Percentiles rank a stretch among this genome's conserved stretches.
phyloP scores from a whole-genome alignment of 2,888 invertebrate species.

The Argyresthia goedartella region DNA sequence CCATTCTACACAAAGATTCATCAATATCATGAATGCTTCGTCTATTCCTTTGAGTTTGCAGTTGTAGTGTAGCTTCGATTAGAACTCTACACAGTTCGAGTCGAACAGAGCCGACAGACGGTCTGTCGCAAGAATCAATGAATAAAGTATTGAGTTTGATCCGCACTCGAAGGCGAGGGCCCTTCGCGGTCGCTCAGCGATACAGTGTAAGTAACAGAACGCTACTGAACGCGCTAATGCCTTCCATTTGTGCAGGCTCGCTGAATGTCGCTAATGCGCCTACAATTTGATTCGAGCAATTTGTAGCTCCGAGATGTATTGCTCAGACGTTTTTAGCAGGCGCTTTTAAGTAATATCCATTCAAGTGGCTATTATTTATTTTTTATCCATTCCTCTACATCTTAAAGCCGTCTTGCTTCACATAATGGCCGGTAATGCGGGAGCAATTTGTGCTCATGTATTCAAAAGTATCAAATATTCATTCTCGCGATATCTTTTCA shows the following conservation, averaged over 20 bases:
- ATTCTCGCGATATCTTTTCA: no score
- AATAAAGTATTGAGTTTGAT: not conserved
- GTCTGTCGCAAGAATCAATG: not conserved
- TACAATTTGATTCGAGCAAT: slow-evolving; percentile 6
- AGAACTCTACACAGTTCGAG: not conserved
- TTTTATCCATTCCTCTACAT: not conserved
- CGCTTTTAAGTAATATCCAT: slow-evolving; percentile 1
- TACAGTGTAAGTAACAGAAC: not conserved
- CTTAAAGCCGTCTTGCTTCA: not conserved
- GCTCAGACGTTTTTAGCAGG: not conserved
- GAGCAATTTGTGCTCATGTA: not conserved
- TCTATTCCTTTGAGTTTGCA: no score
- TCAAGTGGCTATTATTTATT: not conserved
- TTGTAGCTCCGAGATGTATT: slow-evolving; percentile 4
- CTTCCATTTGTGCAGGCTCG: not conserved
- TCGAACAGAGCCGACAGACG: not conserved
- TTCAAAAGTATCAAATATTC: not conserved
- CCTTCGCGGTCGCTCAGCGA: not conserved
- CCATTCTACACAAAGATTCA: no score
- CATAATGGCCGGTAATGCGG: not conserved
- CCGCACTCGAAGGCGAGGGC: not conserved
- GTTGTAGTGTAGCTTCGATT: not conserved
- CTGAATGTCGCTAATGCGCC: not conserved
- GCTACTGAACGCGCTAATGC: not conserved
- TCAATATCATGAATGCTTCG: no score